These are phyloP conservation scores for Axis porcinus DNA, from an alignment of 2,113 vertebrate genomes.

Conservation along the genomic window DNA sequence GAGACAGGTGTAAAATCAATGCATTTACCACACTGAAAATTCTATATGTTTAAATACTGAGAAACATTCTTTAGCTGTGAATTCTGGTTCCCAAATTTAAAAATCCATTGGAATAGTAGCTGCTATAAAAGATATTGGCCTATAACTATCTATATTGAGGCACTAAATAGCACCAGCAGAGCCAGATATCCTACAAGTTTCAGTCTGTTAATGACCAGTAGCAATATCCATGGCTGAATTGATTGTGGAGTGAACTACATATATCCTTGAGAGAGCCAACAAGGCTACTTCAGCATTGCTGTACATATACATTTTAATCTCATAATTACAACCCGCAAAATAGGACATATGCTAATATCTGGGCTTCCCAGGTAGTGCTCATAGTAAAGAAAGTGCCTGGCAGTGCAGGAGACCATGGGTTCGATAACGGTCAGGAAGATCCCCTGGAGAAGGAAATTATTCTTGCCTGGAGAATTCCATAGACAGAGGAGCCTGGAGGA, in stretches of 20 bases:
- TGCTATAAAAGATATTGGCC: neutral
- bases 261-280: neutral
- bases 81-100: neutral
- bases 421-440: neutral
- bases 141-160: neutral
- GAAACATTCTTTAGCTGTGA: neutral
- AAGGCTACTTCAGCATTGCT: neutral
- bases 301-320: neutral
- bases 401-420: neutral
- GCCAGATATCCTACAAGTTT: neutral
- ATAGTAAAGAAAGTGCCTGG: neutral
- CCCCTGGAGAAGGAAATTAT: neutral
- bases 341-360: neutral
- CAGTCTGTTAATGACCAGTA: neutral
- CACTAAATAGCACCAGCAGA: neutral
- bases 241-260: neutral
- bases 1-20: neutral
- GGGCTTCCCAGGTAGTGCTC: neutral
- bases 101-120: neutral
- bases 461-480: neutral
- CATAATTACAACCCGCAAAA: neutral
- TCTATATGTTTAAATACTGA: neutral
- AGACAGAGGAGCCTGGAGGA: neutral
- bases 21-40: neutral
- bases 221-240: neutral